phyloP scores from a whole-genome alignment of 2,888 invertebrate species.

The Thumatha senex region DNA sequence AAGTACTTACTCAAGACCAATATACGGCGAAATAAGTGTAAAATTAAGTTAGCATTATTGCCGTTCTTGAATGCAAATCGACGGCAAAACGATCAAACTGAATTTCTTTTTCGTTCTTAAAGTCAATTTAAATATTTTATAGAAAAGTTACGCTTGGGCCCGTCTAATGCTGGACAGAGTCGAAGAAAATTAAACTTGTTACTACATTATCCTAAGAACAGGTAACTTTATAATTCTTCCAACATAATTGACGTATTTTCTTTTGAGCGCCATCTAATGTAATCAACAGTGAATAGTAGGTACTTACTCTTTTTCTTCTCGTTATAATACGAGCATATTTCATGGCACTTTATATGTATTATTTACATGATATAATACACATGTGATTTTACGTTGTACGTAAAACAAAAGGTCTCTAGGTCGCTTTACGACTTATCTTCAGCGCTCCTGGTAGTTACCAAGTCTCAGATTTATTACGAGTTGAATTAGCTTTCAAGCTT shows the following conservation, averaged over 20 bases:
- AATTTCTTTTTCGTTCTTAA: slow-evolving; percentile 48
- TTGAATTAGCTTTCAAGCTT: slow-evolving; percentile 73
- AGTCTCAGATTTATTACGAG: slow-evolving; percentile 72
- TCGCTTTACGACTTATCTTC: slow-evolving; percentile 13
- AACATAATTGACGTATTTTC: slow-evolving; percentile 74
- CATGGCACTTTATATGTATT: slow-evolving; percentile 31
- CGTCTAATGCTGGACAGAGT: slow-evolving; percentile 55
- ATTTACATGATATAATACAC: not conserved
- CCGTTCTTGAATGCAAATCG: slow-evolving; percentile 37
- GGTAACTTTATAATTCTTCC: slow-evolving; percentile 76
- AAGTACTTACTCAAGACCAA: slow-evolving; percentile 30
- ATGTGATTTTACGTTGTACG: slow-evolving; percentile 55
- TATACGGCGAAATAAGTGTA: slow-evolving; percentile 33
- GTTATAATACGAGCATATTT: too few species aligned
- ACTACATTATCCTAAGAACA: slow-evolving; percentile 67
- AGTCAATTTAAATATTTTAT: slow-evolving; percentile 59
- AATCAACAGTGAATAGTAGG: slow-evolving; percentile 52
- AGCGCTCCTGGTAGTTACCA: slow-evolving; percentile 69
- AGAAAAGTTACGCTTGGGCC: slow-evolving; percentile 46
- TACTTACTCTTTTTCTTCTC: slow-evolving; percentile 58
- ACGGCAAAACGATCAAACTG: slow-evolving; percentile 47
- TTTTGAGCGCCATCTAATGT: slow-evolving; percentile 65
- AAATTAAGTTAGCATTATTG: slow-evolving; percentile 39
- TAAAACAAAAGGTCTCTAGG: slow-evolving; percentile 49
- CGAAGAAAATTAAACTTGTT: slow-evolving; percentile 71